Evolutionary conservation across 2,113 vertebrate genomes (phyloP).

Genomic region (Pantherophis guttatus): DNA sequence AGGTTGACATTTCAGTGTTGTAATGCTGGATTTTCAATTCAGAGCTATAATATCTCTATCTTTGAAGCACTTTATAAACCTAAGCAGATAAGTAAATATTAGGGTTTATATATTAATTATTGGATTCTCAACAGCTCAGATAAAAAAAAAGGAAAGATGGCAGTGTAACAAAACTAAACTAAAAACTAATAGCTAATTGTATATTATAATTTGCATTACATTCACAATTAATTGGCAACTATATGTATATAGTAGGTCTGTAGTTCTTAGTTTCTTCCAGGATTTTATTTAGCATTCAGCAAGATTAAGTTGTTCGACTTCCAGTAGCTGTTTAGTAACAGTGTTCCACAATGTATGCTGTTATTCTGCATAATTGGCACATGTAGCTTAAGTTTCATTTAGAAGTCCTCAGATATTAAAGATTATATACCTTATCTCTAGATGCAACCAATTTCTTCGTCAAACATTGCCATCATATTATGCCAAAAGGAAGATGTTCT

Average conservation of each 20-base stretch:
- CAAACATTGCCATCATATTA: not conserved
- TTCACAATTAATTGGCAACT: conserved; percentile 4
- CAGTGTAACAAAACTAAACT: not conserved
- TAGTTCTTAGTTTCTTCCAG: conserved; percentile 5
- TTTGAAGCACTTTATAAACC: not conserved
- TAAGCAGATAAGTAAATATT: not conserved
- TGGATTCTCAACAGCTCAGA: not conserved
- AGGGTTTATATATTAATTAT: not conserved
- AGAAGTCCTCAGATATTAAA: not conserved
- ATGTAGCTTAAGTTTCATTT: not conserved
- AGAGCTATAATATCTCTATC: not conserved
- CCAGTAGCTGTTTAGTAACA: conserved; percentile 9
- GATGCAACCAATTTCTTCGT: not conserved
- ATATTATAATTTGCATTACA: not conserved
- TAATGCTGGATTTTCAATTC: not conserved
- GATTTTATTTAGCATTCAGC: conserved; percentile 14
- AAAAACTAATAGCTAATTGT: not conserved
- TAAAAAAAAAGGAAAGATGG: not conserved
- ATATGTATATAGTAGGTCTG: not conserved
- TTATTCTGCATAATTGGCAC: conserved; percentile 16
- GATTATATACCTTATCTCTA: not conserved
- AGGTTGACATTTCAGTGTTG: not conserved
- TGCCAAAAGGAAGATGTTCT: not conserved
- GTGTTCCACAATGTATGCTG: not conserved
- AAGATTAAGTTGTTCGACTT: conserved; percentile 4